These are phyloP conservation scores for Probaryconus sp. DNA, from an alignment of 1,140 invertebrate genomes.

Conservation along the genomic window DNA sequence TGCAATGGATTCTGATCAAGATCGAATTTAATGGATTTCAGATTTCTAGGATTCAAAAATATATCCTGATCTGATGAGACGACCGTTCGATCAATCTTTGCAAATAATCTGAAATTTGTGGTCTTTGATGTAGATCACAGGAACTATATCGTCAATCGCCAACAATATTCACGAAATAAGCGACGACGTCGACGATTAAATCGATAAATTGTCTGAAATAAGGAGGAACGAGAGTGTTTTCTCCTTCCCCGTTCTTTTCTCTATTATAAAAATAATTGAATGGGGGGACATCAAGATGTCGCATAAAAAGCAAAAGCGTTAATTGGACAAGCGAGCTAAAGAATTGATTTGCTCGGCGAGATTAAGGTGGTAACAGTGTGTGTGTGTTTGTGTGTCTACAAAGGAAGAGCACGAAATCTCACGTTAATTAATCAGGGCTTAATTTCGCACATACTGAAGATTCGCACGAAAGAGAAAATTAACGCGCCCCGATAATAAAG, in stretches of 20 bases:
- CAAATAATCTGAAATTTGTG: too few relatives aligned
- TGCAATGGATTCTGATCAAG: constrained; percentile 50
- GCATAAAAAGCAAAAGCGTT: constrained; percentile 31
- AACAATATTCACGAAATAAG: too few relatives aligned
- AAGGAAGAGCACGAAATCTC: constrained; percentile 42
- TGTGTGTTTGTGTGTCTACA: constrained; percentile 19
- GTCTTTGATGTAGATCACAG: too few relatives aligned
- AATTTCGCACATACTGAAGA: constrained; percentile 48
- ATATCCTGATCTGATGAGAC: too few relatives aligned
- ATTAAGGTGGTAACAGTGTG: constrained; percentile 34
- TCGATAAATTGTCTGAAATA: too few relatives aligned
- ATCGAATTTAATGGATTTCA: constrained; percentile 38
- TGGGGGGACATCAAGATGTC: constrained; percentile 27
- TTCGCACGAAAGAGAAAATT: constrained; percentile 52
- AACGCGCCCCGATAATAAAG: constrained; percentile 48
- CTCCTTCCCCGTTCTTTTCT: too few relatives aligned
- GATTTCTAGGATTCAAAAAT: too few relatives aligned
- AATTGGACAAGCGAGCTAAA: constrained; percentile 32
- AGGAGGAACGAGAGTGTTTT: too few relatives aligned
- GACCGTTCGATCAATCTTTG: too few relatives aligned
- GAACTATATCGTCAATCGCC: too few relatives aligned
- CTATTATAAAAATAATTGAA: constrained; percentile 24
- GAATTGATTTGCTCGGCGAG: constrained; percentile 30
- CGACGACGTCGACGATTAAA: too few relatives aligned
- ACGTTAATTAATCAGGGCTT: constrained; percentile 52